Percentiles rank a stretch among this genome's conserved stretches.
phyloP scores from a whole-genome alignment of 2,888 invertebrate species.

The Laothoe populi region DNA sequence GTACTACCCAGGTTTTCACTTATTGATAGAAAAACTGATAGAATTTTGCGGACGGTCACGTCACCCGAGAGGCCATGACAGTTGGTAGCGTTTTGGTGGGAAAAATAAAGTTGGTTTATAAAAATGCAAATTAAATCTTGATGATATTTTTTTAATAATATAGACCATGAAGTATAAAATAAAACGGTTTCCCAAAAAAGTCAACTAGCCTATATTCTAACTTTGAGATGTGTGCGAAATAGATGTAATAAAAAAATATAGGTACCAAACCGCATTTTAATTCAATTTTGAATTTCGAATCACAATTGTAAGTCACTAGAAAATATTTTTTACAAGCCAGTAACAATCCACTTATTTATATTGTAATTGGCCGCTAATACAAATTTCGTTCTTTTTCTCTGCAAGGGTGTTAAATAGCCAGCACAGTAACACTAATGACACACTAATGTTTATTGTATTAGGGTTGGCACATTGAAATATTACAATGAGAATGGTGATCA shows the following conservation, averaged over 20 bases:
- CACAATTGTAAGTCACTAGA: neutral
- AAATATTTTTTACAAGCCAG: slow-evolving; percentile 7
- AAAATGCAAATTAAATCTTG: no score
- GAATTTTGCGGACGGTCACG: no score
- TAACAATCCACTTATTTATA: slow-evolving; percentile 28
- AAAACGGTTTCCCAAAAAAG: no score
- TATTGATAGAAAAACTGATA: no score
- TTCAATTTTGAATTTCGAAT: neutral
- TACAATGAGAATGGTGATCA: slow-evolving; percentile 77
- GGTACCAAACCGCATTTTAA: neutral
- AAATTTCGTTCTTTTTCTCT: slow-evolving; percentile 51
- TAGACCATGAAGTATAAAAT: no score
- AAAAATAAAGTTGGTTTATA: no score
- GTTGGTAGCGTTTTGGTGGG: no score
- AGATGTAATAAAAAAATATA: neutral
- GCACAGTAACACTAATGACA: slow-evolving; percentile 80
- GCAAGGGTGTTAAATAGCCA: slow-evolving; percentile 69
- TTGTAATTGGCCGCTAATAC: slow-evolving; percentile 50
- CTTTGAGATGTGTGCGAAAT: no score
- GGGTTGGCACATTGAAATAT: slow-evolving; percentile 77
- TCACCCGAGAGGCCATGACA: no score
- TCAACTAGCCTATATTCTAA: neutral
- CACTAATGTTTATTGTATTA: slow-evolving; percentile 82
- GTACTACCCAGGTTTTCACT: no score
- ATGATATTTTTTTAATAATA: no score